Evolutionary conservation across 2,888 invertebrate genomes (phyloP), one percentile per base, ranked within the genome.

Genomic region (Oxystoma pomonae): DNA sequence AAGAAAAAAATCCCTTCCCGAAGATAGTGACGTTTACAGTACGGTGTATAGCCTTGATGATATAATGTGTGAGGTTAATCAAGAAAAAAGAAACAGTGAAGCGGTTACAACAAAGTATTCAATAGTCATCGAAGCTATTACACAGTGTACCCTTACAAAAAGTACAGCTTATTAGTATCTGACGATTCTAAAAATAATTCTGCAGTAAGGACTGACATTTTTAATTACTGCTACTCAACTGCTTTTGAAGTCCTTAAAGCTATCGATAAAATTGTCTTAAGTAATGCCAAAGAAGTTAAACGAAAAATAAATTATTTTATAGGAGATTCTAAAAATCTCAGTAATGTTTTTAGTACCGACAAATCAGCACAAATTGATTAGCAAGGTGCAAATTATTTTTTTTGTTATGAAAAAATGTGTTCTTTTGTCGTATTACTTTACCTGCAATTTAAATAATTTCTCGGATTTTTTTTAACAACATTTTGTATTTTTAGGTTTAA

Each of bases 171-270:
- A 9, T 63, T 55, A 55, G 55, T 62, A 18, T 59, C 60, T 5
- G 18, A 35, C 3, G 21, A 51, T 20, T 18, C 19, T n/a, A 3
- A 18, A 20, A 3, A 17, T n/a, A n/a, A n/a, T 9, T 3, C 53
- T 1, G 50, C 19, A 3, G 52, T 61, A 16, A 71, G 68, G 57
- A 66, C 64, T 1, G 70, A 70, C 22, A 62, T 66, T 1, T 20
- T 68, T 50, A 67, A 70, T 35, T 65, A 64, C 35, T 58, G 65
- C 53, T 70, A 72, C 59, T 69, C 69, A 3, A 57, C 60, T 3
- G 55, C 58, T 18, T 61, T 69, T 17, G 72, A 70, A 55, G 56
- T 58, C 7, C 60, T 67, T 22, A 61, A 64, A 58, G 55, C 59
- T 1, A 68, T 71, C 16, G 52, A 60, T 2, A 55, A 60, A 12